Evolutionary conservation across 1,140 invertebrate species (phyloP), one percentile per base, ranked within the genome.

Genomic region (Drosophila serrata): DNA sequence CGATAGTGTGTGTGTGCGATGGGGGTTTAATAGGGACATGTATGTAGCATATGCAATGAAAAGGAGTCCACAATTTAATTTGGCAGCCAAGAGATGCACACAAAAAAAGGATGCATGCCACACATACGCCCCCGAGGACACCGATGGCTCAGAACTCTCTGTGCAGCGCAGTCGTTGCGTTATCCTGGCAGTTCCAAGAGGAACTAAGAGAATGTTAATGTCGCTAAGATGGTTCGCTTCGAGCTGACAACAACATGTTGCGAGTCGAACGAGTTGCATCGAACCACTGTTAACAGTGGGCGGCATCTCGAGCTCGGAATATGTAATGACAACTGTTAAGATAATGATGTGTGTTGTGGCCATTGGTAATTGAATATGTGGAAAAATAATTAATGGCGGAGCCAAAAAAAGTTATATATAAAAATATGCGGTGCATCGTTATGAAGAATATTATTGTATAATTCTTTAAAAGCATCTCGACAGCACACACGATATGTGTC

Each of bases 321-420:
- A 45, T 55, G 31, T 53, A 29, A 24, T 61, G 24, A 27, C 11
- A 2, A 24, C 65, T 70, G 49, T 48, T 40, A 42, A 12, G 19
- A 37, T 49, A 72, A 72, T 72, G 51, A 72, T 49, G 40, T 72
- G 68, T 70, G 49, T 46, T 40, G 35, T 72, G 65, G 65, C 29
- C 65, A 72, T 72, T 59, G 69, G 65, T 73, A 72, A 73, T 73
- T 73, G 69, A 69, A 73, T 73, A 73, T 73, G 67, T 59, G 69
- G 53, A 8, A 49, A 67, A 55, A 59, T 72, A 73, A 73, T 73
- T 72, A 49, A 72, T 72, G 53, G 37, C 49, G 15, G 37, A 12
- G 13, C 22, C 43, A 39, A 42, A 43, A 46, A 24, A 24, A 24
- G 4, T 3, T 24, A 24, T 24, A 24, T 27, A 58, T 24, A 43